phyloP scores from a whole-genome alignment of 1,140 invertebrate genomes.

The Araneus ventricosus region DNA sequence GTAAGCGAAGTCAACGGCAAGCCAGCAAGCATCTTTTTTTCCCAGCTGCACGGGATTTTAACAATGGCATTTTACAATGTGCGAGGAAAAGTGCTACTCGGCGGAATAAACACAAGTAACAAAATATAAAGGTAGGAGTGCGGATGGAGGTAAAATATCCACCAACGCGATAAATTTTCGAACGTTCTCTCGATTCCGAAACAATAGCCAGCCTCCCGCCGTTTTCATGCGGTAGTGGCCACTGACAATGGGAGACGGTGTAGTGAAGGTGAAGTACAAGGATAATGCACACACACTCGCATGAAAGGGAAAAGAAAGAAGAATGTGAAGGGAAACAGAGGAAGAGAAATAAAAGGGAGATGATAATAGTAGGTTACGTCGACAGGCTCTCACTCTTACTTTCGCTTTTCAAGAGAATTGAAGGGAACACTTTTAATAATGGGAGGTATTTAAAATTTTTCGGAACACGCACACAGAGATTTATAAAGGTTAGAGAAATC shows the following conservation, averaged over 20 bases:
- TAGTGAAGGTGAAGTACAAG: conserved; percentile 62
- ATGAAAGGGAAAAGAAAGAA: not conserved
- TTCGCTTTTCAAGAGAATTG: not conserved
- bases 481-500: too few relatives aligned
- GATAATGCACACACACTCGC: conserved; percentile 16
- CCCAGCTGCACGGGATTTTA: not conserved
- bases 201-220: not conserved
- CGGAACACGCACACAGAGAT: not conserved
- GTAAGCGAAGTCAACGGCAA: not conserved
- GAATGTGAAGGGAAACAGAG: not conserved
- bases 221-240: conserved; percentile 45
- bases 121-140: not conserved
- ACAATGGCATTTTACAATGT: not conserved
- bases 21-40: too few relatives aligned
- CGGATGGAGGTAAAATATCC: not conserved
- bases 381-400: conserved; percentile 22
- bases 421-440: not conserved
- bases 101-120: not conserved
- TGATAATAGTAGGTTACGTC: conserved; percentile 53
- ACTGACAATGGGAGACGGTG: conserved; percentile 38
- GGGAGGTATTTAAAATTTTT: not conserved
- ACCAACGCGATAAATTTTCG: conserved; percentile 37
- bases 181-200: not conserved
- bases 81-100: not conserved
- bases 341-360: not conserved